Evolutionary conservation across 2,113 vertebrate genomes (phyloP).

Genomic region (Nettapus auritus): DNA sequence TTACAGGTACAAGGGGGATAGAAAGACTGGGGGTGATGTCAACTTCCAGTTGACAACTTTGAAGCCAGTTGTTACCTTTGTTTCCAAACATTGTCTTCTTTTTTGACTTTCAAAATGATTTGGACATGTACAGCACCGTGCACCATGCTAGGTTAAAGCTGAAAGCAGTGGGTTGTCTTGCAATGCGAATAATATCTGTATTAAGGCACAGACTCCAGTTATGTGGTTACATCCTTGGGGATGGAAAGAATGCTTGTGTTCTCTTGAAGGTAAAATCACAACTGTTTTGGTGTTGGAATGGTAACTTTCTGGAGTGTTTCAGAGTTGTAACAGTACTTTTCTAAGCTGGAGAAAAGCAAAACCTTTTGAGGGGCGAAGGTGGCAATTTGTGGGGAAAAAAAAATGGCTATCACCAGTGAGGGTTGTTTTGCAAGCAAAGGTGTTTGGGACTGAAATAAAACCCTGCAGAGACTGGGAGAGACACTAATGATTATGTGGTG

Average conservation of each 20-base stretch:
- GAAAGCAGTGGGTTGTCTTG: not conserved
- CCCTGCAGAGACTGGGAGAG: not conserved
- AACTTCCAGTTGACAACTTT: not conserved
- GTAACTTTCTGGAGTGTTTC: not conserved
- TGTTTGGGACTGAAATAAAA: not conserved
- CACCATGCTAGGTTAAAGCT: not conserved
- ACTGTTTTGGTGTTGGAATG: not conserved
- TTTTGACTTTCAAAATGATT: not conserved
- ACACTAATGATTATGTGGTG: not conserved
- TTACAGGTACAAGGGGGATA: not conserved
- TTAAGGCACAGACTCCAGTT: not conserved
- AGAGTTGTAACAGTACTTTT: not conserved
- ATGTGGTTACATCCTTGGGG: not conserved
- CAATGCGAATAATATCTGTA: not conserved
- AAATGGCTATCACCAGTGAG: not conserved
- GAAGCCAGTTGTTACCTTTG: not conserved
- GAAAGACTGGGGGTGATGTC: accelerated
- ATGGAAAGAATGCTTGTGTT: not conserved
- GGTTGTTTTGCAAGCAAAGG: not conserved
- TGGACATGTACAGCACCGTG: not conserved
- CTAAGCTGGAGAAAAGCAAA: not conserved
- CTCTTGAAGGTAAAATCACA: not conserved
- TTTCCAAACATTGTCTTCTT: not conserved
- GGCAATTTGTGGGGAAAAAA: not conserved
- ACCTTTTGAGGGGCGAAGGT: not conserved